Base-by-base conservation (phyloP, 30 jellyfish, hydroid and myxozoan genomes). In the Hydractinia echinata region DNA sequence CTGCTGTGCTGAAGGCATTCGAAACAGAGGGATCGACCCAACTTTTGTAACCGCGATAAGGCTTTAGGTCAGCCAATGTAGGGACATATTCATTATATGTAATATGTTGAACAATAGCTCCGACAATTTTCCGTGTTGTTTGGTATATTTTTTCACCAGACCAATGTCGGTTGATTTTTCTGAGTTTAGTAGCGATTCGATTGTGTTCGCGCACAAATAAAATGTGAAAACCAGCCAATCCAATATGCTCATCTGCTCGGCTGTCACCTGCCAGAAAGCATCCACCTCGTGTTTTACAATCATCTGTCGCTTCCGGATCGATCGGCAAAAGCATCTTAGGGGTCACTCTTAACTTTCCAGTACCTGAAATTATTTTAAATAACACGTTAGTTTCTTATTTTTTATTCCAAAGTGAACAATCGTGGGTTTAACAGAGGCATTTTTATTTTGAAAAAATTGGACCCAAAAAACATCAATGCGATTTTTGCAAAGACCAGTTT, bases 151-250 rank as follows among this genome's bases (percentile, higher is more conserved):
- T 85, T 55, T 91, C 96, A 55, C 95, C 90, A 61, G 50, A 53
- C 98, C 98, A 91, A 67, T 82, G 89, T 19, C 88, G 95, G 70
- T 91, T 86, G n/a, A 91, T 55, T 53, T 13, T 48, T 77, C 76
- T 66, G 51, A 91, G 88, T 44, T 83, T 72, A 8, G 62, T 66
- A 8, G 98, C 98, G 55, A 91, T 83, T 52, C 95, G 89, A 67
- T 91, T 91, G 77, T 91, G 98, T 68, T 91, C 95, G 15, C 98
- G 89, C 89, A 91, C 79, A 94, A 94, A 91, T 21, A 91, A 61
- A 20, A 95, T 86, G 76, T 91, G 96, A 88, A 91, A 79, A 7
- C 94, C 73, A 39, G 83, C 76, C 73, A 91, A 61, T 13, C 87
- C 92, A 13, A 91, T 82, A 62, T 91, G 95, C 54, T 91, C 96